Evolutionary conservation across 2,888 invertebrate genomes (phyloP).

Genomic region (Drosophila rellima): DNA sequence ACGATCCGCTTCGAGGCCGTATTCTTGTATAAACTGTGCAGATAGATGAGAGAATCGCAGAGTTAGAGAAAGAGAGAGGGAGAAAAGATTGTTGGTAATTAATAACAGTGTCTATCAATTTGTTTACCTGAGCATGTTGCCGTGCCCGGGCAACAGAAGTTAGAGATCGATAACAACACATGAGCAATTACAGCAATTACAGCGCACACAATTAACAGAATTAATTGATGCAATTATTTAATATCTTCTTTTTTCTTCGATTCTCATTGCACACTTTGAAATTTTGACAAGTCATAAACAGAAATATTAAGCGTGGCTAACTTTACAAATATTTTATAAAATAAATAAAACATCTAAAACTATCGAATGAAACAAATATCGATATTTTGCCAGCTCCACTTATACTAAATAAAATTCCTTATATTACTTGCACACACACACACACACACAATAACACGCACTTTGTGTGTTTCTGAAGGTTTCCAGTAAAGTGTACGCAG

Average conservation of each 20-base stretch:
- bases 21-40: constrained; percentile 94
- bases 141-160: constrained; percentile 56
- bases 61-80: background rate
- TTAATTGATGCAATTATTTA: constrained; percentile 56
- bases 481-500: constrained; percentile 53
- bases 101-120: constrained; percentile 13
- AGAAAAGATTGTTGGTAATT: constrained; percentile 25
- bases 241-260: constrained; percentile 53
- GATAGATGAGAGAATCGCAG: constrained; percentile 18
- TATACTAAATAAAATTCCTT: background rate
- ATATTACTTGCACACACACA: background rate
- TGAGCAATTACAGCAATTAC: constrained; percentile 41
- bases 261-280: constrained; percentile 71
- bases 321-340: constrained; percentile 14
- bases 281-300: constrained; percentile 61
- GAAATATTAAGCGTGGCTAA: constrained; percentile 44
- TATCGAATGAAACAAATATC: no score
- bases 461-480: constrained; percentile 18
- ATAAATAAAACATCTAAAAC: background rate
- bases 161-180: constrained; percentile 63
- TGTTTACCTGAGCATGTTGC: constrained; percentile 58
- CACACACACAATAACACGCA: background rate
- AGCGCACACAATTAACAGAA: constrained; percentile 41
- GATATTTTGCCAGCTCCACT: background rate
- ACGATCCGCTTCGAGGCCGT: constrained; percentile 98